phyloP scores from a whole-genome alignment of 2,113 vertebrate species.

The Oryctolagus cuniculus region DNA sequence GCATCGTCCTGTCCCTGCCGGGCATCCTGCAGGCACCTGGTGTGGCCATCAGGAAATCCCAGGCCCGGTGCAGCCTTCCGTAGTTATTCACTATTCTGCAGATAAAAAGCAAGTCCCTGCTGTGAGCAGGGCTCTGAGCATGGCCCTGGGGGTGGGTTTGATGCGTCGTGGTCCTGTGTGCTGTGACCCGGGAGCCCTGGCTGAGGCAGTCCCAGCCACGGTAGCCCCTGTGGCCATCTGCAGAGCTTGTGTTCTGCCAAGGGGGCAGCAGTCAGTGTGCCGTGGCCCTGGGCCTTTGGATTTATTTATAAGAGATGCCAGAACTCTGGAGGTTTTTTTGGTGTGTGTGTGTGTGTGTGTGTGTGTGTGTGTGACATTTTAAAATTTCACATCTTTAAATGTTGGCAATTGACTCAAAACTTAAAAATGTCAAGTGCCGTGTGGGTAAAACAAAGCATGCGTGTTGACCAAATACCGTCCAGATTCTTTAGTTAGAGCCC shows the following conservation, averaged over 20 bases:
- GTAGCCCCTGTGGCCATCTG: not conserved
- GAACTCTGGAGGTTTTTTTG: not conserved
- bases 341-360: too few relatives aligned
- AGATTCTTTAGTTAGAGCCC: slow-evolving; percentile 11
- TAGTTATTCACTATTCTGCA: not conserved
- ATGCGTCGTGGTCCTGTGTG: not conserved
- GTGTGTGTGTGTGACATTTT: slow-evolving; percentile 65
- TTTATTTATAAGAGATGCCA: slow-evolving; percentile 58
- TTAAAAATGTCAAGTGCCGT: slow-evolving; percentile 73
- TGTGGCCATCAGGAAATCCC: not conserved
- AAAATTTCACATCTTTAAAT: slow-evolving; percentile 75
- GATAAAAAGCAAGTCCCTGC: not conserved
- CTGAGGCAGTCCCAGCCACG: not conserved
- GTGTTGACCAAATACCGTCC: slow-evolving; percentile 76
- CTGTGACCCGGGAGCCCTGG: not conserved
- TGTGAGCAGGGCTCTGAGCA: not conserved
- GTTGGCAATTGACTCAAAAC: slow-evolving; percentile 77
- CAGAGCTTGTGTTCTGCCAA: not conserved
- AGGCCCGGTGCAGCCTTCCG: accelerated
- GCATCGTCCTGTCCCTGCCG: not conserved
- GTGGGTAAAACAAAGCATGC: slow-evolving; percentile 76
- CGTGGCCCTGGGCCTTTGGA: not conserved
- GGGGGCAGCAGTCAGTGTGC: not conserved
- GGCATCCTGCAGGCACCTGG: not conserved
- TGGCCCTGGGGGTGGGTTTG: not conserved